Percentiles rank a stretch among this genome's conserved stretches.
Evolutionary conservation across 2,113 vertebrate genomes (phyloP).

Genomic region (Cyanoramphus novaezelandiae): DNA sequence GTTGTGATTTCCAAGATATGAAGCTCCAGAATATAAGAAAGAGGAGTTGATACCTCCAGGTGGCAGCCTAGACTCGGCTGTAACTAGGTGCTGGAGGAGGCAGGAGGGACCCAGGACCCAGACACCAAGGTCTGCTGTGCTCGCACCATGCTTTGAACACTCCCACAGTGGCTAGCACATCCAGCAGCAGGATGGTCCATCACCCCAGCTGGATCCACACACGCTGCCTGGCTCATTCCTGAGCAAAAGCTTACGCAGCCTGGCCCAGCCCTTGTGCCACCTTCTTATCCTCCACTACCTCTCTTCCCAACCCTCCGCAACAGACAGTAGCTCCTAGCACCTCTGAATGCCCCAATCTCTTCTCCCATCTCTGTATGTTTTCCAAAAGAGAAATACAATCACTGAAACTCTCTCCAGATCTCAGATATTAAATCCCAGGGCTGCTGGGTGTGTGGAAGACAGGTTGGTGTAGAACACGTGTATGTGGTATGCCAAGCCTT

Average conservation of each 20-base stretch:
- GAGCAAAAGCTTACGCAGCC: background rate
- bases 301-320: background rate
- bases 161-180: background rate
- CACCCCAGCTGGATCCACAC: background rate
- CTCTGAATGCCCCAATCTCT: background rate
- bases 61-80: background rate
- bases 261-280: background rate
- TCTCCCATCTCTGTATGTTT: background rate
- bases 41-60: background rate
- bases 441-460: background rate
- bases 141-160: accelerated
- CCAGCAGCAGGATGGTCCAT: background rate
- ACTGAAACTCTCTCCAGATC: background rate
- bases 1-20: background rate
- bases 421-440: background rate
- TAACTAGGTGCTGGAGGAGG: background rate
- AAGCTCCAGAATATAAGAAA: background rate
- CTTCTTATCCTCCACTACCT: background rate
- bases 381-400: background rate
- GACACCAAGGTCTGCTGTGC: background rate
- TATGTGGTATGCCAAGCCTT: background rate
- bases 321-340: background rate
- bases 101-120: background rate
- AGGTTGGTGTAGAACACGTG: accelerated
- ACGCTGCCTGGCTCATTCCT: background rate